These are phyloP conservation scores for Drosophila meridiana DNA, from an alignment of 2,888 invertebrate genomes.

Conservation along the genomic window DNA sequence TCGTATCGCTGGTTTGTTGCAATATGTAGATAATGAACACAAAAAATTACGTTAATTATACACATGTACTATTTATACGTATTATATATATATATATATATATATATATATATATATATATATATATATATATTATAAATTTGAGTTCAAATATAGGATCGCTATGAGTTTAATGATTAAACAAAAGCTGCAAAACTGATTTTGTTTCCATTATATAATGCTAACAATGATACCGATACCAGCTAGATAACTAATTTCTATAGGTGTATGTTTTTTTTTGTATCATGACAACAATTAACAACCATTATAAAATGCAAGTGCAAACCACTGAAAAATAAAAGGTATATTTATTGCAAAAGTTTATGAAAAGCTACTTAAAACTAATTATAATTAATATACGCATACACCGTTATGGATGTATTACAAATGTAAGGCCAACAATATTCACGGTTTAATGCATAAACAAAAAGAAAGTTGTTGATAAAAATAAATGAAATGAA, in stretches of 20 bases:
- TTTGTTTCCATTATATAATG: background rate
- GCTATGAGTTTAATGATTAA: background rate
- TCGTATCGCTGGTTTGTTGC: constrained; percentile 73
- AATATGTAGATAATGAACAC: constrained; percentile 68
- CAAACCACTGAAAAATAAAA: constrained; percentile 38
- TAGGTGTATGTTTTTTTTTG: constrained; percentile 16
- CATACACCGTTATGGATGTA: constrained; percentile 33
- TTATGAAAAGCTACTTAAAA: constrained; percentile 67
- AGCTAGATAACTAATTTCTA: constrained; percentile 27
- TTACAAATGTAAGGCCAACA: constrained; percentile 47
- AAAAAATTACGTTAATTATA: background rate
- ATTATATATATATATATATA: background rate
- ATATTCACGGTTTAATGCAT: constrained; percentile 37
- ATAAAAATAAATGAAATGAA: constrained; percentile 34
- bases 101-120: too few relatives aligned
- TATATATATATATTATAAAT: constrained; percentile 7
- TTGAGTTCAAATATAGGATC: constrained; percentile 8
- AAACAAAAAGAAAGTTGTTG: constrained; percentile 51
- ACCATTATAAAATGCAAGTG: constrained; percentile 33
- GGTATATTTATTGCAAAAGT: constrained; percentile 75
- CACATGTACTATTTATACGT: background rate
- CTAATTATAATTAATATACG: constrained; percentile 63
- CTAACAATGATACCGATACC: constrained; percentile 4
- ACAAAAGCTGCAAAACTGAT: constrained; percentile 2
- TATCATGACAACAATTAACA: constrained; percentile 18